Evolutionary conservation across 2,888 invertebrate genomes (phyloP).

Genomic region (Ochropleura leucogaster): DNA sequence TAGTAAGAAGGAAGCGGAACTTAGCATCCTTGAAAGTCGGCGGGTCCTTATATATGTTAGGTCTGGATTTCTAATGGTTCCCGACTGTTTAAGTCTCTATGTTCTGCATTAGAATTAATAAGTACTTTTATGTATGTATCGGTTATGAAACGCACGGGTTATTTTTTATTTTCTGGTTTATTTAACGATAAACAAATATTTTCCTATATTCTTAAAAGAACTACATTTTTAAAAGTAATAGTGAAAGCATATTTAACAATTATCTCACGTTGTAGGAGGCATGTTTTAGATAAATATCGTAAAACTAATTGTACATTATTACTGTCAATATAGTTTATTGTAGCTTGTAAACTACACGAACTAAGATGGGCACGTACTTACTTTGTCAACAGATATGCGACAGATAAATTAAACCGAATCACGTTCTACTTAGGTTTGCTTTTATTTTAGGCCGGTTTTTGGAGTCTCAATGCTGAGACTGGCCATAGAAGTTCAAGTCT

Average conservation of each 20-base stretch:
- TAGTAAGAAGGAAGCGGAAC: too few species aligned
- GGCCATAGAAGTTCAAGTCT: too few species aligned
- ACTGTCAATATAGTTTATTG: slow-evolving; percentile 1
- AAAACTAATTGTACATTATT: background rate
- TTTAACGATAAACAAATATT: too few species aligned
- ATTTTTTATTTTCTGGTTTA: too few species aligned
- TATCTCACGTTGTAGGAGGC: background rate
- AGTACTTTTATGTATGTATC: too few species aligned
- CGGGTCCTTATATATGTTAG: too few species aligned
- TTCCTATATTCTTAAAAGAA: too few species aligned
- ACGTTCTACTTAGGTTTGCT: background rate
- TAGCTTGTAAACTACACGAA: background rate
- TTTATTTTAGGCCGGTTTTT: background rate
- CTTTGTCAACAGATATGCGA: background rate
- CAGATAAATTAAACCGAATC: background rate
- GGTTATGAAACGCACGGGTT: too few species aligned
- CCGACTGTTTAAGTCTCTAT: too few species aligned
- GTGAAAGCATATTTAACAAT: background rate
- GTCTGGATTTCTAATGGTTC: too few species aligned
- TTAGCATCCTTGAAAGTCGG: too few species aligned
- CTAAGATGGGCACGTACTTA: background rate
- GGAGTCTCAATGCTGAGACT: background rate
- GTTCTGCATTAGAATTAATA: too few species aligned
- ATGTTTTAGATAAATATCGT: slow-evolving; percentile 3
- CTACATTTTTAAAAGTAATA: background rate